Base-by-base conservation (phyloP, 2,888 invertebrate genomes). In the Diarsia rubi region DNA sequence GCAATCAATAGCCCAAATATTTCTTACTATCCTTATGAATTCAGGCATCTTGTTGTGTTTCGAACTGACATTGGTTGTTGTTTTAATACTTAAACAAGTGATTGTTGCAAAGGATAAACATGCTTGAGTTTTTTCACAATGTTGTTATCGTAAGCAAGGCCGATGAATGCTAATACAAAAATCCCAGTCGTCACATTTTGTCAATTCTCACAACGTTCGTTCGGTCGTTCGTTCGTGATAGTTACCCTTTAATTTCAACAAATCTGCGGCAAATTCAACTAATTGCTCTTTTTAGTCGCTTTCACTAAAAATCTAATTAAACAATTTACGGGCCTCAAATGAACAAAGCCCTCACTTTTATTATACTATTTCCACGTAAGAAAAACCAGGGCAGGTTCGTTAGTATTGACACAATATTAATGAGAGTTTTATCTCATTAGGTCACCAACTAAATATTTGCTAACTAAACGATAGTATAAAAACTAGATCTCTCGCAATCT, bases 401-500 rank as follows among this genome's bases (percentile, higher is more conserved):
- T 64, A 73, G 60, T 75, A 85, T 85, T 79, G 83, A 83, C 78
- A 75, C 64, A 69, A 71, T 73, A 76, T 78, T 80, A 84, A 76
- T 74, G 60, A 65, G 21, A 81, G 63, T 81, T 79, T 86, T 84
- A 85, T 84, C 84, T 72, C 52, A 60, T 52, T 73, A 75, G 73
- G 63, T 69, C 75, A 66, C 62, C 37, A 54, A 83, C 74, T 72
- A 75, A 78, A 74, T 82, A 75, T 82, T 79, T 77, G 72, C 47
- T 49, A 78, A 72, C 54, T 77, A 64, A 62, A 60, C 62, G 72
- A 83, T 73, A 70, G 60, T 73, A 76, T 66, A 74, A 68, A 82
- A 84, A 82, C 70, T 69, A 71, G 63, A 69, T 72, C 21, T 72
- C 54, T 49, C 71, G 64, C 69, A 82, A 84, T 75, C 65, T 77